Base-by-base conservation (phyloP, 2,113 vertebrate species). In the Lagenorhynchus albirostris region DNA sequence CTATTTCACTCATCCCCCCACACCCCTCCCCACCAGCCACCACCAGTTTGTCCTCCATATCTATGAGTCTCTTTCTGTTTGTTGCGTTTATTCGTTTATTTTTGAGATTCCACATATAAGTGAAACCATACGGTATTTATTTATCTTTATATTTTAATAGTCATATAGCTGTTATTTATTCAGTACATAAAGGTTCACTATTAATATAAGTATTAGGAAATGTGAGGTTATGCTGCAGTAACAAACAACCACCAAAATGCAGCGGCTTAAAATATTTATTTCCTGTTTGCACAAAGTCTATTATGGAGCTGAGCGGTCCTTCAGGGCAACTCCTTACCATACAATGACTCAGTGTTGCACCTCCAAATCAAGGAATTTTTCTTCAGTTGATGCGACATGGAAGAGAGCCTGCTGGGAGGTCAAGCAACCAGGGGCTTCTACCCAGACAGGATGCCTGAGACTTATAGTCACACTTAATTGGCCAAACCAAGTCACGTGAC, bases 91-190 rank as follows among this genome's bases (percentile, higher is more conserved):
- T 26, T 9, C 6, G 3, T 25, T 80, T 36, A 38, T 26, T 58
- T 36, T 80, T 58, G 25, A 80, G 53, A 58, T 26, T 38, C n/a
- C 77, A 80, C 53, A 38, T 58, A 58, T 26, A 58, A 80, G 13
- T 80, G 77, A 58, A 58, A 80, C 38, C 33, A 55, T 55, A 80
- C 0, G 0, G 33, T 80, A n/a, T 38, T 36, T 80, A 58, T 80
- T 36, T n/a, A 50, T 36, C 76, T 41, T 63, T 33, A 63, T 17
- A 47, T 50, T 71, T 65, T 74, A 60, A 29, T 6, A 36, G 55
- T 88, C 86, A 63, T 20, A 62, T 55, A 79, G 31, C 55, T 29
- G 68, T 74, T 73, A 41, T 62, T 92, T 79, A 6, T 12, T 91
- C 17, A 67, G 36, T 31, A 83, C 10, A 9, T 62, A 33, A 89